A percentile compares a stretch with the other conserved stretches of the same genome.
phyloP scores from a whole-genome alignment of 2,797 vertebrate species.

The Brotula barbata region DNA sequence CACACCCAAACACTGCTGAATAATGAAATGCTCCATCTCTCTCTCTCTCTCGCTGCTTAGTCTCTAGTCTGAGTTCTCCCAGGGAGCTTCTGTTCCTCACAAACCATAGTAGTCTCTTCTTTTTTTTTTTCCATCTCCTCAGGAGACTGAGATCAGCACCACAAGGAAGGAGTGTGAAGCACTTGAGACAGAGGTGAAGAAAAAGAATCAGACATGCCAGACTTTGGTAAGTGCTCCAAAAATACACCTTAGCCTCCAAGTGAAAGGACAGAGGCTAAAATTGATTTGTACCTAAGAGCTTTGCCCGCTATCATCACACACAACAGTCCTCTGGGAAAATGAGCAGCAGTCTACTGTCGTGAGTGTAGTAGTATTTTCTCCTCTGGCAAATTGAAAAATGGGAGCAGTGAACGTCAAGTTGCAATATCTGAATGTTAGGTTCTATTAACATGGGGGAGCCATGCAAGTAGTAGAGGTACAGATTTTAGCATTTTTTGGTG shows the following conservation, averaged over 20 bases:
- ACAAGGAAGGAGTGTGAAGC: conserved; percentile 79
- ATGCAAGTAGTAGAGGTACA: conserved; percentile 26
- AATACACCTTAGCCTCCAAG: conserved; percentile 62
- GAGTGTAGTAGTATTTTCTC: conserved; percentile 46
- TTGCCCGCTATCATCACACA: conserved; percentile 33
- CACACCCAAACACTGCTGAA: conserved; percentile 31
- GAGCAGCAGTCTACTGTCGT: conserved; percentile 41
- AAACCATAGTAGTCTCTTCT: conserved; percentile 56
- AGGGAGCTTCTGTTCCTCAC: conserved; percentile 53
- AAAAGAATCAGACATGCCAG: conserved; percentile 85
- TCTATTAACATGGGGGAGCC: conserved; percentile 30
- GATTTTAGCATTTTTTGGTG: conserved; percentile 27
- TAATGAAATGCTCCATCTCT: conserved; percentile 26
- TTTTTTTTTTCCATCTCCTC: conserved; percentile 49
- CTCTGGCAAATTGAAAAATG: conserved; percentile 49
- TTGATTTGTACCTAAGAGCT: conserved; percentile 69
- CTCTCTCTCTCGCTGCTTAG: conserved; percentile 6
- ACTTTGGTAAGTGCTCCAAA: conserved; percentile 82
- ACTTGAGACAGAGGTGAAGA: conserved; percentile 81
- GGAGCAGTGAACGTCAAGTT: conserved; percentile 28
- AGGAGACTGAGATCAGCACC: conserved; percentile 82
- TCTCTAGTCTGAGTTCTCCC: conserved; percentile 28
- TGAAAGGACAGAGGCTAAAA: conserved; percentile 56
- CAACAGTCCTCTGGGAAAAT: conserved; percentile 25
- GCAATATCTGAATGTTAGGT: conserved; percentile 11